Conservation (phyloP, 2,888 invertebrate species). For the Cryptocephalus moraei region DNA sequence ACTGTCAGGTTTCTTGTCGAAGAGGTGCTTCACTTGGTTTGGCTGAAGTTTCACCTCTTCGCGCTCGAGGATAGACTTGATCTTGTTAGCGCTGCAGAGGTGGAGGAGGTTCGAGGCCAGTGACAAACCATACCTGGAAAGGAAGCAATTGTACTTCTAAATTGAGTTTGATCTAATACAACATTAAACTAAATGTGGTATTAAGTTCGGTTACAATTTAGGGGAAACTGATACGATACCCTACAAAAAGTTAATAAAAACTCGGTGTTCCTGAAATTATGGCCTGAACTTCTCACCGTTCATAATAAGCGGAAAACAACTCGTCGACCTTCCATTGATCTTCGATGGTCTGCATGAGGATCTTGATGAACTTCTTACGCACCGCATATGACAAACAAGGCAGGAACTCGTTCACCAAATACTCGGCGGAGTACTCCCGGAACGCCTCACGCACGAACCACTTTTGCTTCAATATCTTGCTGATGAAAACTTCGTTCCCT, state of each 20-base stretch:
- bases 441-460: constrained; percentile 21
- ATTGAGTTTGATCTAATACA: no score
- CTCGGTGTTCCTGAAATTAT: no score
- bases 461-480: constrained; percentile 18
- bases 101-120: constrained; percentile 12
- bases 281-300: constrained; percentile 14
- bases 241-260: no score
- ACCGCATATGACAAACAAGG: constrained; percentile 17
- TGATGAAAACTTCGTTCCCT: constrained; percentile 19
- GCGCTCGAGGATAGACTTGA: constrained; percentile 6
- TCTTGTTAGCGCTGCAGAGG: constrained; percentile 14
- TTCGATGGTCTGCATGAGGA: constrained; percentile 9
- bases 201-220: no score
- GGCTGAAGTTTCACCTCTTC: constrained; percentile 7
- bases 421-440: constrained; percentile 7
- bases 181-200: no score
- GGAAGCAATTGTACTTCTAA: not conserved
- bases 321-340: constrained; percentile 14
- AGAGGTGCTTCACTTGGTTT: constrained; percentile 13
- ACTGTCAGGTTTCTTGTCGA: constrained; percentile 10
- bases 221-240: no score
- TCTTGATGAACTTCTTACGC: constrained; percentile 19
- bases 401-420: constrained; percentile 18
- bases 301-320: constrained; percentile 15
- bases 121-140: constrained; percentile 15